Base-by-base conservation (phyloP, 1,140 invertebrate genomes). In the Pomacea maculata region DNA sequence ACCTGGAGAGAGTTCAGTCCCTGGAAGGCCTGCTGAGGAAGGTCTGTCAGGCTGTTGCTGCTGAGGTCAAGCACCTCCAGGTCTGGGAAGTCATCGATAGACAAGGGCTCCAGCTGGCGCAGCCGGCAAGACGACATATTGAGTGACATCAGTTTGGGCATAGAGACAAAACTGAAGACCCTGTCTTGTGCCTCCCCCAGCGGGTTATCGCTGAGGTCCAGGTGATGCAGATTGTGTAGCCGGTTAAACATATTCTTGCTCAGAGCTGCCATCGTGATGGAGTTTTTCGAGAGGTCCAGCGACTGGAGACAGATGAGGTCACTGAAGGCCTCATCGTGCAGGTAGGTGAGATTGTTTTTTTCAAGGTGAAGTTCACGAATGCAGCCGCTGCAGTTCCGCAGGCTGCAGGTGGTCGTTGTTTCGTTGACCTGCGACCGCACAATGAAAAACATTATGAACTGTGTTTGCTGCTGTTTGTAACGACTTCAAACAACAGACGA, bases 201-300 rank as follows among this genome's bases (percentile, higher is more conserved):
- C 29, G 81, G 81, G 78, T 82, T 82, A 19, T 73, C 64, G 54
- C 70, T 65, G 11, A 82, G 45, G 45, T 72, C 65, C 14, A 82
- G 65, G 29, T 52, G 45, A 17, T 29, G n/a, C 11, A 82, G 65
- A 9, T 79, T 52, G 45, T 6, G 10, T 2, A 71, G 77, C 17
- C 65, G 15, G 67, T 52, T 12, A 54, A 74, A 74, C 19, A 14
- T 78, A 6, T 79, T 19, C 25, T 25, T 34, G 12, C 7, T n/a
- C 34, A 82, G 8, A 55, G 65, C 71, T 1, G 11, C 25, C 14
- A 68, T 74, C 11, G 45, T 76, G 72, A 82, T 70, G 11, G 21
- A 45, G 73, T 82, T 82, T 54, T 71, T 54, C 11, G 81, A 79
- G 17, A 82, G 67, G 75, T 82, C 78, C 29, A 82, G 65, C 25